Base-by-base conservation (phyloP, 92 coral and sea anemone species). In the Phenganax marumi region DNA sequence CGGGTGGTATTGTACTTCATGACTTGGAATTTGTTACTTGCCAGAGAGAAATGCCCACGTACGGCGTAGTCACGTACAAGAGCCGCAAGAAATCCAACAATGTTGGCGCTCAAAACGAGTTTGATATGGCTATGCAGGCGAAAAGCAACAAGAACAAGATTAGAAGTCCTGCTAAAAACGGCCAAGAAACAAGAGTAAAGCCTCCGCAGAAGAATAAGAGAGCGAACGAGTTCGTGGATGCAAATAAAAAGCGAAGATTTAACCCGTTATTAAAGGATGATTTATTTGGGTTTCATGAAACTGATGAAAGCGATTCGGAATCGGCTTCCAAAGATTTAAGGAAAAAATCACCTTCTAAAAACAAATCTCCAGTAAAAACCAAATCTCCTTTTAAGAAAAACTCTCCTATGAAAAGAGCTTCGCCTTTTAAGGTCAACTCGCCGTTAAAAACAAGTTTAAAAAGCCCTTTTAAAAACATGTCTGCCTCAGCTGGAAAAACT, bases 261-360 rank as follows among this genome's bases (percentile, higher is more conserved):
- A 66, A 57, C 12, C 83, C 83, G 2, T 47, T 78, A 17, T 23
- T 25, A 8, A 58, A 78, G 50, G 83, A 78, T 78, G 83, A 78
- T 0, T 14, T 78, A 53, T 78, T 78, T 78, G 83, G 83, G n/a
- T 78, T 78, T 47, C 61, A 26, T 23, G 83, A 50, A 50, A 63
- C 51, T 2, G 83, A 26, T 23, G 83, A 50, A 50, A 63, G 66
- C 7, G 83, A 78, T 50, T 63, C 83, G 0, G 60, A 63, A 7
- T 16, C 57, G 10, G 14, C 3, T 10, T 60, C 43, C 11, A 75
- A 75, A 60, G 26, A 43, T 46, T 0, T 12, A 61, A 17, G 73
- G 6, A 49, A 43, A 18, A 61, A 78, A 62, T 24, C 69, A 6
- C 23, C 73, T 8, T 49, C 50, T 22, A 46, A 47, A 47, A 49